phyloP scores from a whole-genome alignment of 2,797 vertebrate genomes.

The Lagocephalus sceleratus region DNA sequence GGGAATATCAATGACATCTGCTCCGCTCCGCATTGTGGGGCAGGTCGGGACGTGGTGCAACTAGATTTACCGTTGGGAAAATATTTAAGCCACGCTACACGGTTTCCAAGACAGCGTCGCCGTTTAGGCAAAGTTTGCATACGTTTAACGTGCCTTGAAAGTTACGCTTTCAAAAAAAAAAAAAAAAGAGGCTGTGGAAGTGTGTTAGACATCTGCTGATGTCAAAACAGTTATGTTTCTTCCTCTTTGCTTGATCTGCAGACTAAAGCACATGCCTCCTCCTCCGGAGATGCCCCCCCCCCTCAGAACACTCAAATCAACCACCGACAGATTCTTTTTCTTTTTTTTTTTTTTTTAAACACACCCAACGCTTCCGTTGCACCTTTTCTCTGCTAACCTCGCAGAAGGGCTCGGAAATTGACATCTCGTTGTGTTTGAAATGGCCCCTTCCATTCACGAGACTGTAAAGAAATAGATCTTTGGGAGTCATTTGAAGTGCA shows the following conservation, averaged over 20 bases:
- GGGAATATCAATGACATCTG: conserved; percentile 48
- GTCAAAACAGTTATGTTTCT: background rate
- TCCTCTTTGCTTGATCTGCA: conserved; percentile 13
- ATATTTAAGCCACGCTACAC: conserved; percentile 1
- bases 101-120: background rate
- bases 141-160: conserved; percentile 21
- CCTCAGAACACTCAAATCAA: conserved; percentile 56
- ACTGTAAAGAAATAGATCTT: conserved; percentile 30
- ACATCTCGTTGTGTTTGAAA: conserved; percentile 38
- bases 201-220: background rate
- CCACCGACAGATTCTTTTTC: conserved; percentile 44
- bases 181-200: background rate
- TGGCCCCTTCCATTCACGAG: conserved; percentile 43
- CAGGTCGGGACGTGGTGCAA: background rate
- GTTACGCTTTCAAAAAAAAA: background rate
- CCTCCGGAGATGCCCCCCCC: conserved; percentile 41
- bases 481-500: conserved; percentile 19
- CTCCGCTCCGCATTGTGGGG: conserved; percentile 30
- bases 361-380: conserved; percentile 36
- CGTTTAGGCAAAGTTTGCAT: conserved; percentile 35
- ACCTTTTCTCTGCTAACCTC: conserved; percentile 48
- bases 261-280: conserved; percentile 8
- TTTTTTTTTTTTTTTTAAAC: conserved; percentile 43
- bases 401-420: conserved; percentile 49
- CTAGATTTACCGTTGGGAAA: conserved; percentile 11